Evolutionary conservation across 2,113 vertebrate species (phyloP).

Genomic region (Chitala chitala): DNA sequence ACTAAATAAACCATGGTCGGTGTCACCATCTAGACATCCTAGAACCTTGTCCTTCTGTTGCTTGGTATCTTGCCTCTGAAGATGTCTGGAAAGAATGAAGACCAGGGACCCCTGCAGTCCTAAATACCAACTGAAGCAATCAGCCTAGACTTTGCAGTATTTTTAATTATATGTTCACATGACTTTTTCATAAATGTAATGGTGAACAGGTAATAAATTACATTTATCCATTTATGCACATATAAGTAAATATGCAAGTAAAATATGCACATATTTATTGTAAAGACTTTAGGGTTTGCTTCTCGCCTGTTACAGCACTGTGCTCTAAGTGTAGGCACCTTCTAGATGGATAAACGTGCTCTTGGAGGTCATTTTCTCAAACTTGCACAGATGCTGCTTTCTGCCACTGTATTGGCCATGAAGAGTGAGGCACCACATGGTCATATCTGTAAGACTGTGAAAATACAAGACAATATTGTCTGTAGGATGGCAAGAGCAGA

Average conservation of each 20-base stretch:
- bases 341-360: not conserved
- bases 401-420: not conserved
- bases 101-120: too few relatives aligned
- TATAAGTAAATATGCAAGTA: too few relatives aligned
- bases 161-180: too few relatives aligned
- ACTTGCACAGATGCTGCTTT: not conserved
- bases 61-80: too few relatives aligned
- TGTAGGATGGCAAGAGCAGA: not conserved
- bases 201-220: too few relatives aligned
- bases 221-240: too few relatives aligned
- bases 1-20: slow-evolving; percentile 7
- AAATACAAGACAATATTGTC: not conserved
- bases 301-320: not conserved
- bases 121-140: too few relatives aligned
- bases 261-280: too few relatives aligned
- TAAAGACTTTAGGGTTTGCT: not conserved
- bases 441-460: not conserved
- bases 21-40: slow-evolving; percentile 10
- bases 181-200: too few relatives aligned
- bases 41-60: slow-evolving; percentile 8
- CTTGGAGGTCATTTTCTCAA: not conserved
- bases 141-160: too few relatives aligned
- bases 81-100: too few relatives aligned
- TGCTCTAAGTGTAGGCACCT: not conserved
- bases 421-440: not conserved